Evolutionary conservation across 2,797 vertebrate genomes (phyloP).

Genomic region (Sebastes elongatus): DNA sequence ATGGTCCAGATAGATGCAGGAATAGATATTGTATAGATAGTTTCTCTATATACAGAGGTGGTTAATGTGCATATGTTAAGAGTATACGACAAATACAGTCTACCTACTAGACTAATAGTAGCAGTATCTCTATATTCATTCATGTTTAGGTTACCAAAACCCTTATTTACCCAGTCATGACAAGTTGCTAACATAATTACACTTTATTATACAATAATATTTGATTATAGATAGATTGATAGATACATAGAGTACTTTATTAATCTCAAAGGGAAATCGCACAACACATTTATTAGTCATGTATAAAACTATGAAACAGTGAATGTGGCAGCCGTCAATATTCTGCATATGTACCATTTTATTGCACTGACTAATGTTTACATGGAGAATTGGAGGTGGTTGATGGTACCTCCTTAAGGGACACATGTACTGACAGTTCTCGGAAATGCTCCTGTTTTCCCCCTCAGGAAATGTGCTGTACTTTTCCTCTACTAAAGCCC

Average conservation of each 20-base stretch:
- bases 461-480: slow-evolving; percentile 38
- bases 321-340: background rate
- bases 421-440: slow-evolving; percentile 55
- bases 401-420: background rate
- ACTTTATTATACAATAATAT: background rate
- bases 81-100: background rate
- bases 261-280: background rate
- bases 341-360: background rate
- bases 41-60: background rate
- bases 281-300: background rate
- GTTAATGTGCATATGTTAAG: background rate
- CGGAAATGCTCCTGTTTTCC: slow-evolving; percentile 50
- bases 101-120: background rate
- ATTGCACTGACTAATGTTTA: background rate
- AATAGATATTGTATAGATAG: background rate
- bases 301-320: background rate
- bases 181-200: background rate
- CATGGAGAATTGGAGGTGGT: background rate
- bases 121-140: background rate
- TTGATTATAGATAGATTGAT: background rate
- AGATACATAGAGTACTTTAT: background rate
- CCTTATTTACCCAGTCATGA: background rate
- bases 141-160: background rate
- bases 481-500: slow-evolving; percentile 44
- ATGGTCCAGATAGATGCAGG: background rate